A percentile compares a stretch with the other conserved stretches of the same genome.
Evolutionary conservation across 2,113 vertebrate genomes (phyloP).

Genomic region (Myrmecophaga tridactyla): DNA sequence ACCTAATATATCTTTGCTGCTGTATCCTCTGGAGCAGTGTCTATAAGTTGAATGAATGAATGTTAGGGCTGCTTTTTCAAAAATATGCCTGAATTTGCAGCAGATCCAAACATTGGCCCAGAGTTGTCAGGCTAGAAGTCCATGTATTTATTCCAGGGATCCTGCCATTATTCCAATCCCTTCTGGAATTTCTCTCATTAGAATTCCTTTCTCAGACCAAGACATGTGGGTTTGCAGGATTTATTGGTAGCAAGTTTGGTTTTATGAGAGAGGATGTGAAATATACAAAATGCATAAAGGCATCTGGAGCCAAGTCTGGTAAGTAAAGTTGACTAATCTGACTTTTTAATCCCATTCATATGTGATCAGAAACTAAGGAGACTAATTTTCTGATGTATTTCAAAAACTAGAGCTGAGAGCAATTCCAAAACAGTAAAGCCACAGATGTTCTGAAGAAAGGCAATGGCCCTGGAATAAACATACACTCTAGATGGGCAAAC

Average conservation of each 20-base stretch:
- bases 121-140: neutral
- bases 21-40: neutral
- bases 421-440: neutral
- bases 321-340: conserved; percentile 61
- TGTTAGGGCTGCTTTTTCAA: neutral
- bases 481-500: neutral
- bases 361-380: conserved; percentile 58
- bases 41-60: neutral
- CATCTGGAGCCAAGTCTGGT: conserved; percentile 62
- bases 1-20: neutral
- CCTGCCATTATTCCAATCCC: conserved; percentile 27
- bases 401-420: neutral
- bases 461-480: neutral
- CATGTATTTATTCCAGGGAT: neutral
- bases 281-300: conserved; percentile 69
- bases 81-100: neutral
- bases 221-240: conserved; percentile 70
- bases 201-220: conserved; percentile 57
- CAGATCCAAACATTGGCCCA: neutral
- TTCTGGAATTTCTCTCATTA: conserved; percentile 62
- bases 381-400: conserved; percentile 28
- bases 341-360: conserved; percentile 68
- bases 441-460: neutral
- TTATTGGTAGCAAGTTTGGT: conserved; percentile 65
- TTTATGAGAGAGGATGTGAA: conserved; percentile 63